Percentiles rank a stretch among this genome's conserved stretches.
phyloP scores from a whole-genome alignment of 2,113 vertebrate genomes.

The Phyllostomus hastatus region DNA sequence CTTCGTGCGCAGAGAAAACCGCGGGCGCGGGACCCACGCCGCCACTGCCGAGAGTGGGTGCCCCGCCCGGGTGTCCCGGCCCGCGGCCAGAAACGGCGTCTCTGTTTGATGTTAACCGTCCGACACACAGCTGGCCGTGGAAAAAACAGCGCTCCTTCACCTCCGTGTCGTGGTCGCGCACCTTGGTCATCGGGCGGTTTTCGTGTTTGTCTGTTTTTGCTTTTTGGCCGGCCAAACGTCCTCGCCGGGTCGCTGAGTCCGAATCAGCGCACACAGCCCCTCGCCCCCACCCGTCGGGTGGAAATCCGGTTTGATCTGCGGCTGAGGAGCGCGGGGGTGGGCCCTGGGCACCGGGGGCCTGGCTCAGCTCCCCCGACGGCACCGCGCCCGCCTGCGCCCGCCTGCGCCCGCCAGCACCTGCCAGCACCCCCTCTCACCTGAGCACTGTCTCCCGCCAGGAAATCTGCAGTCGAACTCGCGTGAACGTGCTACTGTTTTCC shows the following conservation, averaged over 20 bases:
- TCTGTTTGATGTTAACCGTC: neutral
- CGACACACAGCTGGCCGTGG: neutral
- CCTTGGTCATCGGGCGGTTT: neutral
- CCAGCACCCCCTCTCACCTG: neutral
- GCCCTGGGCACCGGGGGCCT: neutral
- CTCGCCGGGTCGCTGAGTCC: neutral
- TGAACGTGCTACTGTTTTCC: neutral
- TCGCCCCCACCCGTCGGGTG: accelerated
- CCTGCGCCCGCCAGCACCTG: neutral
- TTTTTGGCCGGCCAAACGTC: neutral
- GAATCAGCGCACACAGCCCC: neutral
- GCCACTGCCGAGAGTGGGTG: accelerated
- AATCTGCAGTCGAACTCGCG: neutral
- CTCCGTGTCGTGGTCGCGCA: accelerated
- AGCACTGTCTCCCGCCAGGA: neutral
- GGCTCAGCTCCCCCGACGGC: neutral
- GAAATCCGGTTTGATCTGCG: neutral
- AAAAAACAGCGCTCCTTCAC: accelerated
- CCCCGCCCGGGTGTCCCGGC: accelerated
- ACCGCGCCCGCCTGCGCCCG: accelerated
- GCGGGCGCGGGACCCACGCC: accelerated
- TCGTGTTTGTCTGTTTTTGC: neutral
- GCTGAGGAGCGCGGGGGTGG: neutral
- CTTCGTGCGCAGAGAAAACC: neutral
- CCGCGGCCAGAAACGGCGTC: neutral